Conservation (phyloP, 2,113 vertebrate genomes). For the Cathartes aura region DNA sequence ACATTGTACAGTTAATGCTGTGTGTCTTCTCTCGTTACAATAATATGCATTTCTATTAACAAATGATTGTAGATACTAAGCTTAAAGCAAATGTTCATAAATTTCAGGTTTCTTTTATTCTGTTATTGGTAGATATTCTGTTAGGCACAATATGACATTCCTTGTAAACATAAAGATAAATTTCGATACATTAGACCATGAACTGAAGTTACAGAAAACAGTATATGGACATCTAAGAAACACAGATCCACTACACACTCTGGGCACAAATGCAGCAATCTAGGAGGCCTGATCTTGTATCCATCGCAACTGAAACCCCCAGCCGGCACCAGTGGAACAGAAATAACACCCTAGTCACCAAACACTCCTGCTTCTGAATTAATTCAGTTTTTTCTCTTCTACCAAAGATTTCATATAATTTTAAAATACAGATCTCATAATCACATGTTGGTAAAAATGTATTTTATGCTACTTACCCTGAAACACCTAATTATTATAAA, state of each 20-base stretch:
- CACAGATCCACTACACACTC: not conserved
- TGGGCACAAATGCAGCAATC: not conserved
- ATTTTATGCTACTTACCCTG: not conserved
- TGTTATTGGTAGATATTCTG: conserved; percentile 6
- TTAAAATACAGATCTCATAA: not conserved
- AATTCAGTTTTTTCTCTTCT: not conserved
- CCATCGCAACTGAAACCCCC: not conserved
- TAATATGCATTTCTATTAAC: not conserved
- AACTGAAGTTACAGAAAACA: conserved; percentile 9
- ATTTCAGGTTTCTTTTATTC: conserved; percentile 18
- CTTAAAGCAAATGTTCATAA: conserved; percentile 27
- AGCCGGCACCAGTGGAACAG: not conserved
- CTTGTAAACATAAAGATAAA: conserved; percentile 47
- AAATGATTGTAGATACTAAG: conserved; percentile 17
- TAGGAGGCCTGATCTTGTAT: not conserved
- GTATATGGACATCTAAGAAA: not conserved
- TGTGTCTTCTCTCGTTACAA: not conserved
- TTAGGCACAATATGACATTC: conserved; percentile 64
- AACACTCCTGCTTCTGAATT: not conserved
- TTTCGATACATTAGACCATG: not conserved
- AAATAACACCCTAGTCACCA: not conserved
- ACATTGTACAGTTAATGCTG: not conserved
- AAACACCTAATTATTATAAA: not conserved
- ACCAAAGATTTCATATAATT: not conserved
- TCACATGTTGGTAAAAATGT: not conserved